phyloP scores from a whole-genome alignment of 2,113 vertebrate genomes.

The Erpornis zantholeuca region DNA sequence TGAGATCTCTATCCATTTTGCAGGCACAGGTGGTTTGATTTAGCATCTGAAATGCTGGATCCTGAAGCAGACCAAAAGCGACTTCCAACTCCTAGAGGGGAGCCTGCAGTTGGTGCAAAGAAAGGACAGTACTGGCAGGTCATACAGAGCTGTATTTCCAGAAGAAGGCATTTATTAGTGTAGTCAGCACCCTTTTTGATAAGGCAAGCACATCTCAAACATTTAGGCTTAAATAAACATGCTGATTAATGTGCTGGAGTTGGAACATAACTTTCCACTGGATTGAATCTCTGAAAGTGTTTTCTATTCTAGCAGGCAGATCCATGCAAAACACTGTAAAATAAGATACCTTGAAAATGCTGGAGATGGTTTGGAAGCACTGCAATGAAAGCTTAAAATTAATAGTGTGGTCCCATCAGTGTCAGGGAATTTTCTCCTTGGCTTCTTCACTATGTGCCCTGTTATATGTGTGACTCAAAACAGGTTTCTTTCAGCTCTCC shows the following conservation, averaged over 20 bases:
- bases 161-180: neutral
- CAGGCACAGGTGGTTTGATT: conserved; percentile 42
- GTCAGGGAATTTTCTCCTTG: neutral
- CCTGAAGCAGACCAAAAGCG: neutral
- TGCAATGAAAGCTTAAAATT: neutral
- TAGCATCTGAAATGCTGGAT: neutral
- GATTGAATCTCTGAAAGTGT: neutral
- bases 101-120: neutral
- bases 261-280: neutral
- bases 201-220: neutral
- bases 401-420: neutral
- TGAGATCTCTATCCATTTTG: conserved; percentile 16
- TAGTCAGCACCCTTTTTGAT: conserved; percentile 15
- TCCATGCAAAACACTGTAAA: neutral
- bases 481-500: neutral
- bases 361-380: neutral
- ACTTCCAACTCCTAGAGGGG: neutral
- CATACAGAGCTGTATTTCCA: neutral
- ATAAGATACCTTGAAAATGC: neutral
- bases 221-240: conserved; percentile 21
- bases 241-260: neutral
- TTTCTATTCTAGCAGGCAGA: neutral
- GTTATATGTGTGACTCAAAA: neutral
- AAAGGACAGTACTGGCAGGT: conserved; percentile 6
- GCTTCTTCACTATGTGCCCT: neutral